These are phyloP conservation scores for Machimus rusticus DNA, from an alignment of 2,888 invertebrate species.

Conservation along the genomic window DNA sequence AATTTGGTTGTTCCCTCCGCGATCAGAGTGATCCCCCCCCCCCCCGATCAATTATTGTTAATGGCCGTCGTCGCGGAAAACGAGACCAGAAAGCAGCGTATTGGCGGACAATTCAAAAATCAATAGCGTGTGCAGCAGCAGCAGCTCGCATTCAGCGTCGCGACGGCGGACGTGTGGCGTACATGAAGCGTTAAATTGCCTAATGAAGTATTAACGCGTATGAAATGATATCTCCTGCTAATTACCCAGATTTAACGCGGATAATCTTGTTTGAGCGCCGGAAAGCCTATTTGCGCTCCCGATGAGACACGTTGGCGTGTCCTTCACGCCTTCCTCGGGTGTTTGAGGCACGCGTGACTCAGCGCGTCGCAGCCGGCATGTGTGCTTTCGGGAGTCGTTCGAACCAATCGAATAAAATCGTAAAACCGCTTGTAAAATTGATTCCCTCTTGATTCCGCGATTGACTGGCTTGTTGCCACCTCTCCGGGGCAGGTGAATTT, in stretches of 20 bases:
- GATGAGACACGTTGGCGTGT: background rate
- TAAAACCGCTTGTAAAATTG: background rate
- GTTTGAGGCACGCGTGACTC: background rate
- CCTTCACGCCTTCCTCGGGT: background rate
- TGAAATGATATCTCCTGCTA: conserved; percentile 12
- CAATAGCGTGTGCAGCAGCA: background rate
- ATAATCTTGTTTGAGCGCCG: background rate
- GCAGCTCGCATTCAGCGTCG: background rate
- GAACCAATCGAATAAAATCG: background rate
- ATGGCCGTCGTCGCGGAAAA: background rate
- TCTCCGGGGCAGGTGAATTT: background rate
- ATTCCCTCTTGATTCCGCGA: background rate
- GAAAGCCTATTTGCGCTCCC: background rate
- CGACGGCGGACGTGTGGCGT: background rate
- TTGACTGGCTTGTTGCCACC: background rate
- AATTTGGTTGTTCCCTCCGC: background rate
- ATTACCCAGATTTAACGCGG: background rate
- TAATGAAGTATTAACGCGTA: conserved; percentile 11
- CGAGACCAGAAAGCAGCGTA: background rate
- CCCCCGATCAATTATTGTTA: background rate
- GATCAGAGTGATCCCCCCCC: background rate
- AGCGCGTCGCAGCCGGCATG: background rate
- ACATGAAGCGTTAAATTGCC: background rate
- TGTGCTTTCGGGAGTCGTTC: background rate
- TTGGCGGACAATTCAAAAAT: background rate